Base-by-base conservation (phyloP, 2,797 vertebrate genomes). In the Pantherophis alleghaniensis region DNA sequence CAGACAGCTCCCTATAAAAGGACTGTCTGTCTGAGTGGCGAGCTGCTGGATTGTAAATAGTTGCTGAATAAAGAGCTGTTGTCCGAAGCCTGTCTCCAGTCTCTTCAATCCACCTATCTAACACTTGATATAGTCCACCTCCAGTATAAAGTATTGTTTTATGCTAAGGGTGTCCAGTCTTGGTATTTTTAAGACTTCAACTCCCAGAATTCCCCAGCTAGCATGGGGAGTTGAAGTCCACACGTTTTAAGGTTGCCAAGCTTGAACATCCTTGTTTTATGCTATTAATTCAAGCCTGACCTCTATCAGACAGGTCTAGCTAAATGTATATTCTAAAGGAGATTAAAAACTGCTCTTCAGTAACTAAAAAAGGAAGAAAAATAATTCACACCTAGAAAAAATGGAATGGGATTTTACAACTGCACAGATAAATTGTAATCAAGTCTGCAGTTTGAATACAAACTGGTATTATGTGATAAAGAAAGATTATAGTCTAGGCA, bases 381-480 rank as follows among this genome's bases (percentile, higher is more conserved):
- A 66, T 32, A 89, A 93, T 26, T 90, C 0, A 0, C 57, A 92
- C 92, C 3, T 12, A 60, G 74, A 87, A 90, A 95, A 57, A 2
- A 0, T 83, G 37, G 37, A 83, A 83, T 83, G 28, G 13, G 28
- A 51, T 94, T 90, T 91, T 16, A 86, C 32, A 88, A 47, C 3
- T 1, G 3, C 69, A 90, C 88, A 89, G 74, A 93, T 86, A 61
- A 93, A 59, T 91, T 86, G 92, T 69, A 90, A 51, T 3, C 1
- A 13, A 11, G 60, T n/a, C 11, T 91, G 94, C 53, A 51, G 2
- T 61, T n/a, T 92, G 86, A 74, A 89, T 32, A 60, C 22, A 53
- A 37, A 95, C 87, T 87, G 93, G 18, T 56, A 91, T 74, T 92
- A 59, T 55, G 28, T 5, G 9, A 89, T 92, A 47, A 22, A 59